Evolutionary conservation across 2,113 vertebrate genomes (phyloP), one percentile per base, ranked within the genome.

Genomic region (Hyaena hyaena): DNA sequence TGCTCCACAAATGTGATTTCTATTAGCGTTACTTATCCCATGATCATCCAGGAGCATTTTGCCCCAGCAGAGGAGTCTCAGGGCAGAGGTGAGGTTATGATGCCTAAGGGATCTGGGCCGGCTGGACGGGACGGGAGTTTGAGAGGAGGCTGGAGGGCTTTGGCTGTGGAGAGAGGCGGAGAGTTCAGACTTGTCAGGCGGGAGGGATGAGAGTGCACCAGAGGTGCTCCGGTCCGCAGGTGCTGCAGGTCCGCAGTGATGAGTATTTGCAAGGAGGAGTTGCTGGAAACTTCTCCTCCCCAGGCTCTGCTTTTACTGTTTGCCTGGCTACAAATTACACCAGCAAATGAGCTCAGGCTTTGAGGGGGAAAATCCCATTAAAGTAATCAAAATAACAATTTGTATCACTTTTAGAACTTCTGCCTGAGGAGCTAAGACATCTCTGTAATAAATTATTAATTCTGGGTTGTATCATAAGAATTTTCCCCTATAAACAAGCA

Each of bases 381-480:
- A 95, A 58, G 43, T 77, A 92, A 97, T 96, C 84, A 83, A 97
- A 95, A 95, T 92, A 96, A 88, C 96, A 96, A 81, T 97, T 95
- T 95, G 77, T 92, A 95, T 91, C 80, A 81, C 83, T 93, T 96
- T 95, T 55, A 93, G 96, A 93, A 95, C 87, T 89, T 93, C 86
- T 96, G 95, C 89, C 61, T 0, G 35, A 96, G 96, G 63, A 91
- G 71, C 74, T 80, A 81, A 83, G 87, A 97, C 80, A 80, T 43
- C 74, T 93, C 87, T 17, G 7, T 73, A 76, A 76, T 93, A 80
- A 89, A 95, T 95, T 93, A 97, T 97, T 93, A 96, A 96, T 96
- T 91, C 65, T 33, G 28, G 5, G 21, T 96, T 95, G n/a, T 83
- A 58, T 76, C 93, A n/a, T 53, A 74, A 82, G 68, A 86, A 79